phyloP scores from a whole-genome alignment of 2,797 vertebrate species.

The Megaceryle alcyon region DNA sequence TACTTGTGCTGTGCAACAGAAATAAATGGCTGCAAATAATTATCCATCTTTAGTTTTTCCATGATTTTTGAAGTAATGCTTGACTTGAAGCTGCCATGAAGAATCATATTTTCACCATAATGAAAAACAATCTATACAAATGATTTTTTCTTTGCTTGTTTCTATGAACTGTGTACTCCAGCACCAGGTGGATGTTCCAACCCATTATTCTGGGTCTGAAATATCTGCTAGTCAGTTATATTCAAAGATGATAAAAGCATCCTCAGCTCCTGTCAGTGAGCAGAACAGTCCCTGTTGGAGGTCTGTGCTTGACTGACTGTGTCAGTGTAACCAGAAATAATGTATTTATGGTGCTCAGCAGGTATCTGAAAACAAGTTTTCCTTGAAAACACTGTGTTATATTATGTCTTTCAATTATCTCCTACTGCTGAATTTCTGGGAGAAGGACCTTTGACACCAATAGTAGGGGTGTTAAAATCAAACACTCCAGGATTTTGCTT shows the following conservation, averaged over 20 bases:
- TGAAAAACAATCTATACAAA: not conserved
- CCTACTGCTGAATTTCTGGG: not conserved
- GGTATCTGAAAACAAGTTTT: conserved; percentile 2
- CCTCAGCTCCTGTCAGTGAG: not conserved
- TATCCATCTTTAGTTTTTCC: not conserved
- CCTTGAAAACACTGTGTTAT: not conserved
- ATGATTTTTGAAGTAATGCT: not conserved
- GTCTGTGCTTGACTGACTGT: not conserved
- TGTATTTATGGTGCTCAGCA: not conserved
- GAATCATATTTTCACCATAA: not conserved
- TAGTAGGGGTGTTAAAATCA: not conserved
- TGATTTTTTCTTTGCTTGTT: not conserved
- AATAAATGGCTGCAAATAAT: not conserved
- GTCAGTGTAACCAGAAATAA: not conserved
- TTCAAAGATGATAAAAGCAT: not conserved
- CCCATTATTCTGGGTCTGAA: not conserved
- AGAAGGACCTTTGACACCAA: not conserved
- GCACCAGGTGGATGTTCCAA: not conserved
- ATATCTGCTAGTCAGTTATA: not conserved
- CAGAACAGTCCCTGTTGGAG: not conserved
- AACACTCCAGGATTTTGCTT: not conserved
- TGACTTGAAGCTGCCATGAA: not conserved
- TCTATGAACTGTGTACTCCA: not conserved
- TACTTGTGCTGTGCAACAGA: not conserved
- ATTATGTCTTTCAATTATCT: not conserved